Evolutionary conservation across 1,140 invertebrate genomes (phyloP).

Genomic region (Zaprionus lachaisei): DNA sequence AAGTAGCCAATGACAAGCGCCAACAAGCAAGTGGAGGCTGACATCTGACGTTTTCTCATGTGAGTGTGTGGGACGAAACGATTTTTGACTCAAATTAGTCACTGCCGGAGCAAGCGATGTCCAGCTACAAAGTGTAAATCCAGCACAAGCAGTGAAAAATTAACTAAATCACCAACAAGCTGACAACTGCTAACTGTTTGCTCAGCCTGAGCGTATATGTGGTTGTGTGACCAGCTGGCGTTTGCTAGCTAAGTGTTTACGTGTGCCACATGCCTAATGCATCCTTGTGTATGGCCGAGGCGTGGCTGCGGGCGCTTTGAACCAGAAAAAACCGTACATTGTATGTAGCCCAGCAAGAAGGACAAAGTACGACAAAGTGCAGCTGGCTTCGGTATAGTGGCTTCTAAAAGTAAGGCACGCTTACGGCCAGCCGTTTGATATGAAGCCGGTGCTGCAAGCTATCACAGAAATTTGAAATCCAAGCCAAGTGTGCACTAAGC

Average conservation of each 20-base stretch:
- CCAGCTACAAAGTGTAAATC: slow-evolving; percentile 15
- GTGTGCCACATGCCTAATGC: slow-evolving; percentile 65
- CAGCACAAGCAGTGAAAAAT: slow-evolving; percentile 57
- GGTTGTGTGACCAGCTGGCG: slow-evolving; percentile 19
- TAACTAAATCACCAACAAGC: slow-evolving; percentile 52
- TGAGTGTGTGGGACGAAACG: slow-evolving; percentile 37
- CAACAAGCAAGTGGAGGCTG: slow-evolving; percentile 2
- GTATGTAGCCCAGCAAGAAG: slow-evolving; percentile 1
- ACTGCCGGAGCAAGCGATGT: slow-evolving; percentile 14
- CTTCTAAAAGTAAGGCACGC: slow-evolving; percentile 29
- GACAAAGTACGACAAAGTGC: slow-evolving; percentile 21
- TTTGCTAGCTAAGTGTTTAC: slow-evolving; percentile 66
- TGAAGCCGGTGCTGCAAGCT: background rate
- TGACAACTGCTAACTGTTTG: slow-evolving; percentile 19
- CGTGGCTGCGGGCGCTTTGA: slow-evolving; percentile 30
- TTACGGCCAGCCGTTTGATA: slow-evolving; percentile 24
- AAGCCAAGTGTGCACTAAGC: slow-evolving; percentile 1
- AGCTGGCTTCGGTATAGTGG: slow-evolving; percentile 17
- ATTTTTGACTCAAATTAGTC: slow-evolving; percentile 73
- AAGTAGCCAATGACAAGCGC: slow-evolving; percentile 50
- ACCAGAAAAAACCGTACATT: slow-evolving; percentile 40
- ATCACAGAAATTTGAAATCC: slow-evolving; percentile 8
- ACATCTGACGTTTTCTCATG: slow-evolving; percentile 25
- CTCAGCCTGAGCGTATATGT: background rate
- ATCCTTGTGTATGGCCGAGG: slow-evolving; percentile 32